Evolutionary conservation across 2,888 invertebrate species (phyloP), one percentile per base, ranked within the genome.

Genomic region (Amphipoea lucens): DNA sequence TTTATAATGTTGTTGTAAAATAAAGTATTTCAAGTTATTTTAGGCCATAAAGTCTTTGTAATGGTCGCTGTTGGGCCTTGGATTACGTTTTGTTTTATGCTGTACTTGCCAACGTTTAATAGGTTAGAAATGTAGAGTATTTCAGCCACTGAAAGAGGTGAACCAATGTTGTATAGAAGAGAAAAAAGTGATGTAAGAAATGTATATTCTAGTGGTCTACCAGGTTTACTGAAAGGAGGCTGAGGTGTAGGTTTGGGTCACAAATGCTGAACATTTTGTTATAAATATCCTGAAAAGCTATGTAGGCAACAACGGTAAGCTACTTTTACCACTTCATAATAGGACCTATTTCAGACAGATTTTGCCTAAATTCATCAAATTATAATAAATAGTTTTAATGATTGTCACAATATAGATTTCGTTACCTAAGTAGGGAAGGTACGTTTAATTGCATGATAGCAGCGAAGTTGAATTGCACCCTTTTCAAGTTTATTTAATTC

Each of bases 1-100:
- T 82, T 77, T 85, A 82, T 89, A 90, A 89, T 85, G 89, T 85
- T 86, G 88, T 83, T 85, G 79, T 89, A 88, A 89, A 85, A 88
- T 83, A 82, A 83, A 83, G 79, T 80, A 81, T 81, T 87, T 81
- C 76, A 76, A 81, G 81, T 83, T 88, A 80, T 90, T 90, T 88
- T 84, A 88, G 79, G 85, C 48, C 70, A 85, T 88, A 90, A 88
- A 87, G 81, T 79, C 65, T 81, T 81, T 54, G 74, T 76, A 85
- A 88, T 71, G 69, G 63, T 20, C n/a, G 36, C 74, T 17, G 74
- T 66, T 60, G 40, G 42, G 65, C 57, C 42, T 20, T 36, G 62
- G 76, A 66, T 78, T n/a, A 62, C 40, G 63, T 66, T 76, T 69
- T 71, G 62, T 70, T 66, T 83, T 57, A 83, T 57, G 78, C 1